These are phyloP conservation scores for Ophraella communa DNA, from an alignment of 2,888 invertebrate genomes.

Conservation along the genomic window DNA sequence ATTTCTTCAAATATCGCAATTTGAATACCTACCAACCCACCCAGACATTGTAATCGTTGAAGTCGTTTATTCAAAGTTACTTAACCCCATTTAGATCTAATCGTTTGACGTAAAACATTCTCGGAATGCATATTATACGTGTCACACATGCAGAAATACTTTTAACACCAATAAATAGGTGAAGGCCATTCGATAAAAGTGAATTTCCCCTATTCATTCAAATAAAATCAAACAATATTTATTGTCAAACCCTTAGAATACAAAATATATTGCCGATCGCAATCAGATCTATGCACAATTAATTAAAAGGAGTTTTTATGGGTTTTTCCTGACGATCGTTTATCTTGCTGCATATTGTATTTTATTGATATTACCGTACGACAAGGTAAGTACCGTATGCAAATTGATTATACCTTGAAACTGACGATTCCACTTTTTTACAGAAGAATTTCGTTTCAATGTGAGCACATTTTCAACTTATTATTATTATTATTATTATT, in stretches of 20 bases:
- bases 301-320: conserved; percentile 1
- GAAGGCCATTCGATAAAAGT: background rate
- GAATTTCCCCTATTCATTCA: background rate
- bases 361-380: background rate
- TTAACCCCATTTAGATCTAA: background rate
- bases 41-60: background rate
- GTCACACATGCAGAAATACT: background rate
- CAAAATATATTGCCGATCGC: background rate
- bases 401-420: background rate
- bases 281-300: conserved; percentile 5
- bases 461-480: too few species aligned
- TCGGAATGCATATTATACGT: conserved; percentile 1
- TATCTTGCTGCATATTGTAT: background rate
- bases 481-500: too few species aligned
- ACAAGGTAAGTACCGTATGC: background rate
- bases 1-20: background rate
- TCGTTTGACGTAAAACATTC: background rate
- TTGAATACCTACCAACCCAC: background rate
- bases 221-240: background rate
- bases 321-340: background rate
- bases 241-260: background rate
- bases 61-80: background rate
- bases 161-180: conserved; percentile 1
- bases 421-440: background rate
- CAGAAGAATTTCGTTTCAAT: too few species aligned